Evolutionary conservation across 2,797 vertebrate species (phyloP).

Genomic region (Lophotriccus pileatus): DNA sequence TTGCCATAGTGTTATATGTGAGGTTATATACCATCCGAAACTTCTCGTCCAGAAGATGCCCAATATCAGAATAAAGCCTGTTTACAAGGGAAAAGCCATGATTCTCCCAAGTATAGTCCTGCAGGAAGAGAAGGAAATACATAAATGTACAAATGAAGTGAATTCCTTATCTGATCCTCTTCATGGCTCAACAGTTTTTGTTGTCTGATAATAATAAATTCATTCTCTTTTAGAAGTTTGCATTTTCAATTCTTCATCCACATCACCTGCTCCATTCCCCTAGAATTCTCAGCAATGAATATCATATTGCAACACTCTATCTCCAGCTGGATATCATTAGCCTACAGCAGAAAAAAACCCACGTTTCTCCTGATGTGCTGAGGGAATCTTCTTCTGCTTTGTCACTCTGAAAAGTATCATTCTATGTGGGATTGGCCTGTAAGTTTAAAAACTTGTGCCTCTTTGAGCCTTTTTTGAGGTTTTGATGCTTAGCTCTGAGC

Average conservation of each 20-base stretch:
- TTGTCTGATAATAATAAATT: not conserved
- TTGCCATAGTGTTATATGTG: slow-evolving; percentile 85
- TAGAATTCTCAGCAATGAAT: not conserved
- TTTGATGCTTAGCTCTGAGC: not conserved
- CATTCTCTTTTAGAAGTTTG: not conserved
- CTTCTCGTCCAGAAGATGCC: slow-evolving; percentile 84
- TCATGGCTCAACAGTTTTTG: not conserved
- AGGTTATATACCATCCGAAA: slow-evolving; percentile 85
- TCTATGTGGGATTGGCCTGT: not conserved
- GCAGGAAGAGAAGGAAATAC: not conserved
- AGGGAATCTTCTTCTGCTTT: not conserved
- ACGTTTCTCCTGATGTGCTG: not conserved
- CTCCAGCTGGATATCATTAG: not conserved
- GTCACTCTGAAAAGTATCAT: not conserved
- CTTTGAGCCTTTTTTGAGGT: too few species aligned
- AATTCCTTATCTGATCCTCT: not conserved
- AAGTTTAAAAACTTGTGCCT: not conserved
- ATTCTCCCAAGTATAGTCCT: slow-evolving; percentile 88
- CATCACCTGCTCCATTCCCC: not conserved
- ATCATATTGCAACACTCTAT: not conserved
- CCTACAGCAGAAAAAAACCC: not conserved
- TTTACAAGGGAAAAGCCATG: slow-evolving; percentile 87
- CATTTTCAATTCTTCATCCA: not conserved
- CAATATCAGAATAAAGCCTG: slow-evolving; percentile 86
- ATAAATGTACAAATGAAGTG: not conserved